These are phyloP conservation scores for Hirtodrosophila confusa DNA, from an alignment of 2,888 invertebrate genomes.

Conservation along the genomic window DNA sequence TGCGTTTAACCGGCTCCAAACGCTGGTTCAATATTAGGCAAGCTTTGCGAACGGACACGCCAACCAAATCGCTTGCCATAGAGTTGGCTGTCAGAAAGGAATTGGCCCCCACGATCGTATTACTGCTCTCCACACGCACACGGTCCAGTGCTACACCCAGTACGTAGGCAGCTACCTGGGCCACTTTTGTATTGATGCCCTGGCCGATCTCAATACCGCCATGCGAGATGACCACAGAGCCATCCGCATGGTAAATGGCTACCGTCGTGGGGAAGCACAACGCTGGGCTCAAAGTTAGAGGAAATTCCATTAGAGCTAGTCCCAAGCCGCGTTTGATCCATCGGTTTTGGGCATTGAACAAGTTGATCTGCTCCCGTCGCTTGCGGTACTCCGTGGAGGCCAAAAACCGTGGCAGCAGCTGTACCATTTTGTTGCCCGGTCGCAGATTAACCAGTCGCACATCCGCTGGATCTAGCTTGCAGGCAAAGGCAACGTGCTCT, in stretches of 20 bases:
- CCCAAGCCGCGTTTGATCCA: slow-evolving; percentile 92
- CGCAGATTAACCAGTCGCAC: slow-evolving; percentile 86
- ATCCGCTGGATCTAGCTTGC: slow-evolving; percentile 86
- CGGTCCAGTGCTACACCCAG: slow-evolving; percentile 86
- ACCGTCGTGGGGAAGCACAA: slow-evolving; percentile 86
- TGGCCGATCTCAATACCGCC: slow-evolving; percentile 92
- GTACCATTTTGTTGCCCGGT: slow-evolving; percentile 80
- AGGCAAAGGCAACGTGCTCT: slow-evolving; percentile 87
- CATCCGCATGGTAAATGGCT: slow-evolving; percentile 89
- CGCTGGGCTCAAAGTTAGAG: slow-evolving; percentile 24
- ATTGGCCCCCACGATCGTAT: slow-evolving; percentile 85
- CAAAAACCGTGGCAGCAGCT: slow-evolving; percentile 85
- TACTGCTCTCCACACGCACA: slow-evolving; percentile 51
- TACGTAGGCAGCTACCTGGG: slow-evolving; percentile 90
- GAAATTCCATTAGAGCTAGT: slow-evolving; percentile 87
- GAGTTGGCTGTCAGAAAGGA: slow-evolving; percentile 86
- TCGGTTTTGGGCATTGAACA: slow-evolving; percentile 88
- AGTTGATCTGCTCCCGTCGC: slow-evolving; percentile 85
- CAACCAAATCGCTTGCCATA: slow-evolving; percentile 87
- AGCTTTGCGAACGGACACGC: slow-evolving; percentile 87
- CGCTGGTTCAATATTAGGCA: slow-evolving; percentile 87
- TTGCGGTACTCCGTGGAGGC: slow-evolving; percentile 86
- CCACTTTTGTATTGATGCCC: slow-evolving; percentile 88
- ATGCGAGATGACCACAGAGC: slow-evolving; percentile 89
- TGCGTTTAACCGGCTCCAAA: slow-evolving; percentile 86